Evolutionary conservation across 2,113 vertebrate species (phyloP).

Genomic region (Microcebus ravelobensis): DNA sequence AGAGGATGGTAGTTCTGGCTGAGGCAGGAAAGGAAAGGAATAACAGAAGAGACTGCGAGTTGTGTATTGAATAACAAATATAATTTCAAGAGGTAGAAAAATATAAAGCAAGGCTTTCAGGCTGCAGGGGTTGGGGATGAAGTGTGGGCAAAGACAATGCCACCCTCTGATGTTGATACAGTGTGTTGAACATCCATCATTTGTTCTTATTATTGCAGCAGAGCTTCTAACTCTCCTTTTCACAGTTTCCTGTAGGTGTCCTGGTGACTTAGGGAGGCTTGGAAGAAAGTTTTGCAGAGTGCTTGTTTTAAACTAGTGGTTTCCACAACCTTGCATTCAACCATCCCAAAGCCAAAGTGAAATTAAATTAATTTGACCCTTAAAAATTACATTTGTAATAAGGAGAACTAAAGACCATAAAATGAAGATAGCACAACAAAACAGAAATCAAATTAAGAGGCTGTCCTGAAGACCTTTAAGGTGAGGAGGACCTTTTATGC

Average conservation of each 20-base stretch:
- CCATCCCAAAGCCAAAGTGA: constrained; percentile 75
- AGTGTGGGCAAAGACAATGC: neutral
- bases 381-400: constrained; percentile 81
- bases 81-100: neutral
- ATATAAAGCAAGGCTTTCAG: neutral
- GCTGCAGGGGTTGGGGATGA: neutral
- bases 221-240: neutral
- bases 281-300: constrained; percentile 58
- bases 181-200: neutral
- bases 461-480: constrained; percentile 77
- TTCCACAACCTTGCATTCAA: constrained; percentile 74
- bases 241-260: neutral
- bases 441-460: constrained; percentile 78
- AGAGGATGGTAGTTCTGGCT: neutral
- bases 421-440: constrained; percentile 79
- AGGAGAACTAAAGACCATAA: constrained; percentile 80
- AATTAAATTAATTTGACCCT: constrained; percentile 82
- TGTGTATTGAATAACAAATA: neutral
- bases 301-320: constrained; percentile 65
- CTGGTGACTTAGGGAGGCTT: constrained; percentile 16
- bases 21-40: neutral
- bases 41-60: neutral
- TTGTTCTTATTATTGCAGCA: neutral
- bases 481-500: constrained; percentile 66
- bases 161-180: neutral